A percentile compares a stretch with the other conserved stretches of the same genome.
Conservation (phyloP, 53 echinoderm and acorn worm genomes). For the Echinometra lucunter region DNA sequence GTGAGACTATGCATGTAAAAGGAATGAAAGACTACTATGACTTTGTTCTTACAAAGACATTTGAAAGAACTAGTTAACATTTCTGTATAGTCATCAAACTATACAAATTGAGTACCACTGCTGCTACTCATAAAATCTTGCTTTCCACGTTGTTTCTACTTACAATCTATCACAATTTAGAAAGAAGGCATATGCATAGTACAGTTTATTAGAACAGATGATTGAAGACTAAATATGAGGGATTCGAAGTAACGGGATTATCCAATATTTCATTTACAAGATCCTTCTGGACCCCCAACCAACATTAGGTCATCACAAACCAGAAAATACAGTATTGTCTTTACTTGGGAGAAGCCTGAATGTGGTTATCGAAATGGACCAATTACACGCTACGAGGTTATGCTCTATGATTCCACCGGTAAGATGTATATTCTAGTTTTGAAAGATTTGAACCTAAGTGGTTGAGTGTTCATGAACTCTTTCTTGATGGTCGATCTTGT, state of each 20-base stretch:
- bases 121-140: no score
- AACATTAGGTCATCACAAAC: neutral
- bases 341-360: conserved; percentile 6
- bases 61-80: no score
- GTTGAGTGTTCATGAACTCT: no score
- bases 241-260: no score
- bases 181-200: neutral
- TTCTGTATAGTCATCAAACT: neutral
- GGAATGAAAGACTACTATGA: no score
- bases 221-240: neutral
- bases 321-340: neutral
- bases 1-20: no score
- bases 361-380: conserved; percentile 37
- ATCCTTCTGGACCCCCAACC: conserved; percentile 12
- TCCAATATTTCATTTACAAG: neutral
- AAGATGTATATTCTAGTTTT: neutral
- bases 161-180: no score
- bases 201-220: neutral
- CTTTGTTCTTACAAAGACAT: no score
- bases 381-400: conserved; percentile 1
- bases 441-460: no score
- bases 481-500: no score
- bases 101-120: no score
- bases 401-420: neutral
- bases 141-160: no score